Evolutionary conservation across 1,140 invertebrate species (phyloP), one percentile per base, ranked within the genome.

Genomic region (Nymphalis io): DNA sequence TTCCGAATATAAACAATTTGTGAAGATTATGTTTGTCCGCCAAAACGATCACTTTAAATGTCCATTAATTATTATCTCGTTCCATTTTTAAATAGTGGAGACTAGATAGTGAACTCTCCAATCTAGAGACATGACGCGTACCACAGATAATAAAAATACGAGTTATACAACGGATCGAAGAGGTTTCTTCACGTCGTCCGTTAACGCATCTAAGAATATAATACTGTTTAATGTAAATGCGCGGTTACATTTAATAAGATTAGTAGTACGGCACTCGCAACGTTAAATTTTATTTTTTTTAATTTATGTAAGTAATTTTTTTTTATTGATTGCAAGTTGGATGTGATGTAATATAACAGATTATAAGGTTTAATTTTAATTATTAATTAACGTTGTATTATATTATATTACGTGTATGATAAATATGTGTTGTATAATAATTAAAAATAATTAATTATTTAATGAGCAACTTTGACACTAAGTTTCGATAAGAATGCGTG

Each of bases 191-290:
- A 6, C n/a, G n/a, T n/a, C n/a, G 42, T 46, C 44, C 44, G 44
- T 46, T n/a, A 2, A 8, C 16, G n/a, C 44, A 46, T 4, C 44
- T 46, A 5, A 33, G 2, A 16, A 18, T 16, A 46, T 2, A n/a
- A 46, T 16, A 46, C 6, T 46, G 44, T 53, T 10, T 21, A 51
- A 5, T 21, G 18, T 51, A 21, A 20, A 21, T 15, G 8, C 40
- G 59, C 3, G 1, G 21, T 59, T 18, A 44, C 18, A 8, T 46
- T 27, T 6, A 11, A 18, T 53, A 21, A 21, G 10, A 21, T 53
- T 16, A 57, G 39, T 46, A 62, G 55, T 60, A 63, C 53, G 70
- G 70, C 65, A 68, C 65, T 72, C 65, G 70, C 70, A 68, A 63
- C 60, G 70, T 63, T 33, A 58, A 58, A 12, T 16, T 58, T 20